Evolutionary conservation across 1,140 invertebrate genomes (phyloP), one percentile per base, ranked within the genome.

Genomic region (Acromyrmex heyeri): DNA sequence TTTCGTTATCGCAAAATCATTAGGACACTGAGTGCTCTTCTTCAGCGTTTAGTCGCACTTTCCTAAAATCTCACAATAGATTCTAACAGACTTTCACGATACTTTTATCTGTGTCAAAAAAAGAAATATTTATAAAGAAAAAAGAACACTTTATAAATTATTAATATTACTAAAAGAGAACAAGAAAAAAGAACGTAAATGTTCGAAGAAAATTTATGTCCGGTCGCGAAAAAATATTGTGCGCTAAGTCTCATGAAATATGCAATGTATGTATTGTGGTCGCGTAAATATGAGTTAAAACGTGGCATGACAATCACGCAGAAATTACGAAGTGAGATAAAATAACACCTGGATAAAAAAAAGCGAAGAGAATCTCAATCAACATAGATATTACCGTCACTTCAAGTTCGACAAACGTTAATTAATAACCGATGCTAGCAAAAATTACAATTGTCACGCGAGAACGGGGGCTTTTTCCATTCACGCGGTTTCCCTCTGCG

Each of bases 201-300:
- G 24, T n/a, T 73, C 79, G 4, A 73, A 73, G 38, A 50, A 73
- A 61, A 73, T 70, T 38, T 61, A 83, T 55, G 53, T 72, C 57
- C 18, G 67, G 55, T 16, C 24, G 24, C n/a, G 3, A 27, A 3
- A 21, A 73, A 73, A 73, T 48, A 82, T 7, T 59, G 24, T 16
- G 27, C 44, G 24, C 14, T 24, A 48, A 48, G 30, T 83, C 55
- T 61, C 69, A 83, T 83, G 27, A 73, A 83, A 83, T 83, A 83
- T 75, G 79, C 55, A 75, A 18, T 59, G 2, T 14, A 50, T 73
- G 61, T 59, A 73, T 82, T 73, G 55, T 62, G 27, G 1, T 34
- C 55, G 21, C 27, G n/a, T 75, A 83, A 83, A 83, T 83, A 61
- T 62, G 55, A 12, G 73, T 83, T 83, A 62, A 75, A 73, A 83